These are phyloP conservation scores for Vulpes vulpes DNA, from an alignment of 2,113 vertebrate species.

Conservation along the genomic window DNA sequence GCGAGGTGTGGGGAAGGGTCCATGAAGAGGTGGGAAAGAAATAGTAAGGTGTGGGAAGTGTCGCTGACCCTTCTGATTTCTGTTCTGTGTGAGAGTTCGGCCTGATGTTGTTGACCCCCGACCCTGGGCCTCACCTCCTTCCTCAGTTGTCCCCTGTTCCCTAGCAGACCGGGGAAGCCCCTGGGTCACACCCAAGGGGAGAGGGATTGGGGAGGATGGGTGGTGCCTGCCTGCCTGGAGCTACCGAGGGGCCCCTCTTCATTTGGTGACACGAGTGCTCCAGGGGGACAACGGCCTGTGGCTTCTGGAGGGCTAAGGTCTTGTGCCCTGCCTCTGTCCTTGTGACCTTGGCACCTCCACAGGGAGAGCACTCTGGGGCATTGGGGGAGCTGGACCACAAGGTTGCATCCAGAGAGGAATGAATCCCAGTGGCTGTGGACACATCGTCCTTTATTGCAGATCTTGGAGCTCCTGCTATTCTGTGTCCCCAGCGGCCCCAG, in stretches of 20 bases:
- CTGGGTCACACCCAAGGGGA: neutral
- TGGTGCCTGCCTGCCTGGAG: neutral
- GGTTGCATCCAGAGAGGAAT: too few species aligned
- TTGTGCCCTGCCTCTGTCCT: neutral
- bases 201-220: neutral
- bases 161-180: neutral
- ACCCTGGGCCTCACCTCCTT: neutral
- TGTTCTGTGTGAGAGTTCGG: neutral
- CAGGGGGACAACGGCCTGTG: rapidly evolving
- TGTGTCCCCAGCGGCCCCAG: neutral
- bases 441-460: rapidly evolving
- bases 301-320: neutral
- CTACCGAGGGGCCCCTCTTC: neutral
- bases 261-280: neutral
- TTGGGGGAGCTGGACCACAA: neutral
- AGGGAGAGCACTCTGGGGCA: neutral
- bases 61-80: neutral
- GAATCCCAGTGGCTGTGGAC: rapidly evolving
- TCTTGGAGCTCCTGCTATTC: neutral
- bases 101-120: neutral
- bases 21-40: too few species aligned
- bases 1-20: neutral
- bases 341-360: neutral
- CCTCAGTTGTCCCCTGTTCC: neutral
- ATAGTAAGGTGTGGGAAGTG: neutral